Conservation (phyloP, 2,113 vertebrate species). For the Boulengeromyrus knoepffleri region DNA sequence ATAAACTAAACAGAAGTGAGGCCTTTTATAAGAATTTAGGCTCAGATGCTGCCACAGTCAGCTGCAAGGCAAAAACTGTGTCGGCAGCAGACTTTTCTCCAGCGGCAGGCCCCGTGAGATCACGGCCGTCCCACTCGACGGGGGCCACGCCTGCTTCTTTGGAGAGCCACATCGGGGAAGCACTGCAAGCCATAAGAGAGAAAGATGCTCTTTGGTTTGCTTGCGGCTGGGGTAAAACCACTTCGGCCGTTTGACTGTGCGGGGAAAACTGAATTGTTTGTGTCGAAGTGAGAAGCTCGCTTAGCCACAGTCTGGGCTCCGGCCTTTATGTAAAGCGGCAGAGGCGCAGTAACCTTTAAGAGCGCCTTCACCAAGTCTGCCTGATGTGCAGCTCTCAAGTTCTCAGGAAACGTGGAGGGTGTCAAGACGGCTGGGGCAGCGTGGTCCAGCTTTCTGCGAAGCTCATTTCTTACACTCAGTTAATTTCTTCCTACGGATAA, state of each 20-base stretch:
- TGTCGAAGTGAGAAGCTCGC: conserved; percentile 48
- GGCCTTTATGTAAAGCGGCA: conserved; percentile 47
- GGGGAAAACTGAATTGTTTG: conserved; percentile 47
- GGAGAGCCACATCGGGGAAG: conserved; percentile 4
- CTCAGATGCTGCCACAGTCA: background rate
- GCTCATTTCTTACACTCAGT: conserved; percentile 31
- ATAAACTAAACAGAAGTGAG: background rate
- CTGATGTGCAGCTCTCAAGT: conserved; percentile 38
- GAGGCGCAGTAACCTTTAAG: conserved; percentile 47
- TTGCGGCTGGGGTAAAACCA: conserved; percentile 8
- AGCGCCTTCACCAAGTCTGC: conserved; percentile 35
- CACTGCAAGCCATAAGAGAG: conserved; percentile 19
- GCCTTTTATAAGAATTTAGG: background rate
- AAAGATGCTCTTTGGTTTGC: conserved; percentile 10
- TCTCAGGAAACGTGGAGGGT: conserved; percentile 52
- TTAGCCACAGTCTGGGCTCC: conserved; percentile 50
- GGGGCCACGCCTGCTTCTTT: background rate
- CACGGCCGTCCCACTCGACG: too few species aligned
- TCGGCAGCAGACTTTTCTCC: background rate
- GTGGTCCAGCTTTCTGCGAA: conserved; percentile 38
- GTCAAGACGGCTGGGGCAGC: conserved; percentile 22
- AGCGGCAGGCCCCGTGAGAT: background rate
- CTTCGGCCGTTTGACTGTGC: conserved; percentile 1
- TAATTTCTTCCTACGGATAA: conserved; percentile 22
- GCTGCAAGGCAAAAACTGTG: background rate